These are phyloP conservation scores for Gnathonemus longibarbis DNA, from an alignment of 2,113 vertebrate genomes.

Conservation along the genomic window DNA sequence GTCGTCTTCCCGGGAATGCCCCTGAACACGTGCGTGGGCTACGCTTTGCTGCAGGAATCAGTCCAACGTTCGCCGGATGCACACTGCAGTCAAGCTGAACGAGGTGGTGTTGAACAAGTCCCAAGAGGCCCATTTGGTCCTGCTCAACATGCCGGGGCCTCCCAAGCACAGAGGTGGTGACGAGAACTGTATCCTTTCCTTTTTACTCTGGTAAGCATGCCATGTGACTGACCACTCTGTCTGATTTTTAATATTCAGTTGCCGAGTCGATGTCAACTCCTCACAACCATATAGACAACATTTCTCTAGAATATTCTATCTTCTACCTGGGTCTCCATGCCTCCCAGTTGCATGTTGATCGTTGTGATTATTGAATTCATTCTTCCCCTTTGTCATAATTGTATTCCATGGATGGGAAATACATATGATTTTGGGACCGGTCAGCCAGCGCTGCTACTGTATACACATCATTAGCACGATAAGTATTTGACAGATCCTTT, in stretches of 20 bases:
- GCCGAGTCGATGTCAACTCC: background rate
- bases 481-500: background rate
- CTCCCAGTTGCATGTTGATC: background rate
- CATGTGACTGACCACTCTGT: background rate
- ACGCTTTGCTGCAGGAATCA: constrained; percentile 70
- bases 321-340: background rate
- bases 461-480: background rate
- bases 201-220: background rate
- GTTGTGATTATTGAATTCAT: background rate
- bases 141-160: constrained; percentile 94
- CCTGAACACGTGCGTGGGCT: background rate
- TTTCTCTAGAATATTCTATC: background rate
- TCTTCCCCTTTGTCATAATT: background rate
- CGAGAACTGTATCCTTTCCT: constrained; percentile 94
- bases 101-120: constrained; percentile 84
- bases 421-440: background rate
- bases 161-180: constrained; percentile 82
- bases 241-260: background rate
- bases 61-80: constrained; percentile 92
- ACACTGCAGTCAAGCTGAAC: constrained; percentile 89
- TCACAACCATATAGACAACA: background rate
- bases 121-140: constrained; percentile 82
- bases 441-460: background rate
- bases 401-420: background rate
- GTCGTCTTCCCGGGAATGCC: background rate